Conservation (phyloP, 2,113 vertebrate genomes). For the Triplophysa rosa region DNA sequence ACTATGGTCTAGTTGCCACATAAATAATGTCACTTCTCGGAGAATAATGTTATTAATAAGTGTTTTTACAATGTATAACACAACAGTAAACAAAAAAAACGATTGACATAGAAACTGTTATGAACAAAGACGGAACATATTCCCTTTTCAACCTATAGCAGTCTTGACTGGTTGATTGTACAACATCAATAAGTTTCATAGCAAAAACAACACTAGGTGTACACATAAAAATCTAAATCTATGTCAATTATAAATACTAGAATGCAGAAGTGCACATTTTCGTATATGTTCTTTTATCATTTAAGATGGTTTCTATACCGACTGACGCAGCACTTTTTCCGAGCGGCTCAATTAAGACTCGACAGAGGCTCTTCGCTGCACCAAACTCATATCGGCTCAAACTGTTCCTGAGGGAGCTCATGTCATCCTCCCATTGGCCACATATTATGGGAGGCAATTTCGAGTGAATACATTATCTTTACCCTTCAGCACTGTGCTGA, state of each 20-base stretch:
- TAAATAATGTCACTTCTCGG: no score
- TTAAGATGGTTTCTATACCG: conserved; percentile 1
- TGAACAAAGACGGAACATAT: neutral
- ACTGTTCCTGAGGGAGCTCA: conserved; percentile 12
- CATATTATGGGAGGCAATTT: conserved; percentile 8
- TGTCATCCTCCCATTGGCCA: neutral
- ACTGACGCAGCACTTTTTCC: conserved; percentile 22
- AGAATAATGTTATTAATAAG: no score
- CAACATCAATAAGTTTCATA: no score
- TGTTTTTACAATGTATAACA: no score
- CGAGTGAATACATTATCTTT: conserved; percentile 10
- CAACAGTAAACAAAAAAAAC: neutral
- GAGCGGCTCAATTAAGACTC: conserved; percentile 17
- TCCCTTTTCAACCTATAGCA: neutral
- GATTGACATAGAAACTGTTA: no score
- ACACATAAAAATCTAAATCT: no score
- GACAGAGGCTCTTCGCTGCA: conserved; percentile 17
- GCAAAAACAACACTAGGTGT: no score
- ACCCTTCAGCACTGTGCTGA: conserved; percentile 8
- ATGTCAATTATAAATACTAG: neutral
- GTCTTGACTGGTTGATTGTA: neutral
- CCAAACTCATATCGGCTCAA: conserved; percentile 28
- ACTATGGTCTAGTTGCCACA: no score
- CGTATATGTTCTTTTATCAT: neutral
- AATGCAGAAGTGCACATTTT: neutral